Evolutionary conservation across 2,888 invertebrate genomes (phyloP), one percentile per base, ranked within the genome.

Genomic region (Carpatolechia fugitivella): DNA sequence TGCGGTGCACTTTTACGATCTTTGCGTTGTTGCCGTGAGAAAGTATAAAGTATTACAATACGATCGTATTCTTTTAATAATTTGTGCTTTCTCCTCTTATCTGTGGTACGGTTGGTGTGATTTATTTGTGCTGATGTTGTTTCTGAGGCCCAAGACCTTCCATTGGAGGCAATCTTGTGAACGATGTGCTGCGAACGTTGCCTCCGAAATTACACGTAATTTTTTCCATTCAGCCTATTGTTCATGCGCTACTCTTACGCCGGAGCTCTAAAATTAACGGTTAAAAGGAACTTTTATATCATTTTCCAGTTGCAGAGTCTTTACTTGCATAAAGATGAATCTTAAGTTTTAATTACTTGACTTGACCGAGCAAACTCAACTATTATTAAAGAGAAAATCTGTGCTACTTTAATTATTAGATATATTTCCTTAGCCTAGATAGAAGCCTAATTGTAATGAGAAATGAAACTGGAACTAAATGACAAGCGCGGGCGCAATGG

Each of bases 191-290:
- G 52, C 62, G 58, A 63, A 60, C 60, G 58, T 59, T 60, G 60
- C 60, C 60, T 57, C 55, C 61, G 55, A 78, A 82, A 83, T 81
- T 81, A 80, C 71, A 70, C 63, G 67, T 70, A 68, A 77, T 78
- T 78, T 78, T 78, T 79, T 70, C 68, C 66, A 64, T 74, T 73
- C 69, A 68, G 70, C 57, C 75, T 62, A 82, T 85, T 82, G 83
- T 83, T 77, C 73, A 69, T 66, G 58, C 60, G 61, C 58, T 64
- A 60, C 58, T 64, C 67, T 35, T 11, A 35, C 14, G 30, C 3
- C 4, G 11, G 31, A 31, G 47, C 31, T 11, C 10, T 1, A 14
- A 30, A 47, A 31, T 10, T 11, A 31, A 31, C 31, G 47, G 29
- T n/a, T 16, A 7, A 18, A 2, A 11, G 18, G 11, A 18, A 5